Evolutionary conservation across 2,113 vertebrate genomes (phyloP), one percentile per base, ranked within the genome.

Genomic region (Triplophysa siluroides): DNA sequence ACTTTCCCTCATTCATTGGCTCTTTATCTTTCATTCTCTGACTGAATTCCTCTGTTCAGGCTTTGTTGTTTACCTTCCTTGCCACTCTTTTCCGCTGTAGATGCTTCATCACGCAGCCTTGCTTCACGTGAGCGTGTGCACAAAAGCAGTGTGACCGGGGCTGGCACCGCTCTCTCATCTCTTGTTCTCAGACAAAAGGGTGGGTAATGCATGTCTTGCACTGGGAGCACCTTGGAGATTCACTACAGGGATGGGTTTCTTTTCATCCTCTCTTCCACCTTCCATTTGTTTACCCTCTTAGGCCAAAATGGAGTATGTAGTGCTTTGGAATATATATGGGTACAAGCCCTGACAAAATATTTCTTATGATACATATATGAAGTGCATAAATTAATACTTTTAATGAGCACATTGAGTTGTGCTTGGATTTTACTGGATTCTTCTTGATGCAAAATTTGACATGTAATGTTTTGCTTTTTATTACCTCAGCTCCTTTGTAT

Each of bases 141-240:
- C 95, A 97, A 97, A 98, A 95, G 92, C 91, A 94, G 90, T 93
- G 93, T 93, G 91, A 92, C 95, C 93, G 95, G 93, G 93, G 95
- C 96, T 94, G 94, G 94, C 86, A 95, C 96, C 92, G 94, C 96
- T 95, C 88, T 96, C 89, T 96, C 96, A 94, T 96, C 96, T 95
- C 93, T 98, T 88, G 93, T 93, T 95, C 94, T 94, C 89, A 98
- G 94, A 95, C 94, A 94, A 91, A 97, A 98, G 96, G 96, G 97
- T 99, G 96, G 96, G 96, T 98, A 93, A 96, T 90, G 90, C 93
- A 90, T 92, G 92, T 87, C 81, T 79, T 85, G 83, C 83, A 86
- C 69, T 78, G 58, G 82, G 83, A 83, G 67, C 64, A 74, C 66
- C 76, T 67, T 47, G 80, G 65, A 82, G 79, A 79, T 74, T 80